Evolutionary conservation across 2,888 invertebrate species (phyloP).

Genomic region (Cataglyphis rosenhaueri): DNA sequence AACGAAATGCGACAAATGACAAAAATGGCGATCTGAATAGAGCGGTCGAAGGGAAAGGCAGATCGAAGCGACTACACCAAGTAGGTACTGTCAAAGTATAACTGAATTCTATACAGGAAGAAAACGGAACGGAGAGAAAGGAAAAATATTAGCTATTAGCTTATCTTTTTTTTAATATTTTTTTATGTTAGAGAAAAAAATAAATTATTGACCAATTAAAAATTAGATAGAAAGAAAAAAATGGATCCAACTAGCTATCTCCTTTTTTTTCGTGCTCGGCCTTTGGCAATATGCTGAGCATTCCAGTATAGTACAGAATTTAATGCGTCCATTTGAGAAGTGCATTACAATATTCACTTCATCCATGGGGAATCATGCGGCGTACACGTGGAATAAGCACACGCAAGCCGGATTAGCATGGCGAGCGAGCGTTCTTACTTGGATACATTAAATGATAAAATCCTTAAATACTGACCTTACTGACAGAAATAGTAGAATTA

Average conservation of each 20-base stretch:
- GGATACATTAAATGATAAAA: not conserved
- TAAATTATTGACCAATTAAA: not conserved
- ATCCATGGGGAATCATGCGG: conserved; percentile 56
- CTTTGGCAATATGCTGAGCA: not conserved
- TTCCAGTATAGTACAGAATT: too few relatives aligned
- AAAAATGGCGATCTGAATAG: conserved; percentile 27
- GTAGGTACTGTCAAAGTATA: conserved; percentile 75
- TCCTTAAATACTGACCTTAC: not conserved
- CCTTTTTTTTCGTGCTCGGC: too few relatives aligned
- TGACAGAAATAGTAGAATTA: not conserved
- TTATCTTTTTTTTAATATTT: not conserved
- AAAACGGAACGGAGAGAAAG: too few relatives aligned
- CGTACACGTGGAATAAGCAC: not conserved
- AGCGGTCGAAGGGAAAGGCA: conserved; percentile 80
- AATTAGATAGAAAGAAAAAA: not conserved
- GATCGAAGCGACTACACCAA: conserved; percentile 75
- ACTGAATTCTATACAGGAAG: too few relatives aligned
- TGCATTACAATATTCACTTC: not conserved
- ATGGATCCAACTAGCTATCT: too few relatives aligned
- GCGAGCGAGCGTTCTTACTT: not conserved
- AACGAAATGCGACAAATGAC: not conserved
- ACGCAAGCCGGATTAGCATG: not conserved
- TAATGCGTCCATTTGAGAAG: too few relatives aligned
- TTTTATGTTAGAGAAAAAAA: not conserved
- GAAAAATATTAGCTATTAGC: too few relatives aligned